These are phyloP conservation scores for Furcula furcula DNA, from an alignment of 2,888 invertebrate species.

Conservation along the genomic window DNA sequence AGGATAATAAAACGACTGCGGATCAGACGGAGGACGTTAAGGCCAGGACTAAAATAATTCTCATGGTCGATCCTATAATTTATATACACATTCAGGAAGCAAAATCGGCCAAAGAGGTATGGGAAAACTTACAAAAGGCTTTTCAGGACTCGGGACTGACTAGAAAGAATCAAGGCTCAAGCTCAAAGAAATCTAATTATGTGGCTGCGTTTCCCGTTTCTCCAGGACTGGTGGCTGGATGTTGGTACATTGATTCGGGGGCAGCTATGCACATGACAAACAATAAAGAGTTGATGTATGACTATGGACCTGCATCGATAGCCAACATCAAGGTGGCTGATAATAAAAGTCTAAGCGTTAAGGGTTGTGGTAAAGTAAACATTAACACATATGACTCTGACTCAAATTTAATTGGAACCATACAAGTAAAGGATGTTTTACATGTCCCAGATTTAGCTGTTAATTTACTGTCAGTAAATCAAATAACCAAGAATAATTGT, in stretches of 20 bases:
- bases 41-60: slow-evolving; percentile 1
- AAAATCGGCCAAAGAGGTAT: not conserved
- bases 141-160: slow-evolving; percentile 3
- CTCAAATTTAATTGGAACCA: not conserved
- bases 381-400: slow-evolving; percentile 1
- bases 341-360: slow-evolving; percentile 1
- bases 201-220: slow-evolving; percentile 4
- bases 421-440: slow-evolving; percentile 11
- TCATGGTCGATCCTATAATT: not conserved
- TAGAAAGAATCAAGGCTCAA: slow-evolving; percentile 8
- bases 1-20: too few species aligned
- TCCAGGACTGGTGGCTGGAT: not conserved
- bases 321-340: slow-evolving; percentile 1
- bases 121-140: not conserved
- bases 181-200: slow-evolving; percentile 7
- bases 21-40: too few species aligned
- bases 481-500: slow-evolving; percentile 4
- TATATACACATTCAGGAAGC: slow-evolving; percentile 2
- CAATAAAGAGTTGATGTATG: slow-evolving; percentile 1
- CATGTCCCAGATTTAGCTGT: slow-evolving; percentile 7
- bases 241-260: slow-evolving; percentile 7
- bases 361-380: slow-evolving; percentile 7
- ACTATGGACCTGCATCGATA: not conserved
- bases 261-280: slow-evolving; percentile 7
- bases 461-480: slow-evolving; percentile 9